Percentiles rank a stretch among this genome's conserved stretches.
Conservation (phyloP, 2,888 invertebrate species). For the Amphipoea lucens region DNA sequence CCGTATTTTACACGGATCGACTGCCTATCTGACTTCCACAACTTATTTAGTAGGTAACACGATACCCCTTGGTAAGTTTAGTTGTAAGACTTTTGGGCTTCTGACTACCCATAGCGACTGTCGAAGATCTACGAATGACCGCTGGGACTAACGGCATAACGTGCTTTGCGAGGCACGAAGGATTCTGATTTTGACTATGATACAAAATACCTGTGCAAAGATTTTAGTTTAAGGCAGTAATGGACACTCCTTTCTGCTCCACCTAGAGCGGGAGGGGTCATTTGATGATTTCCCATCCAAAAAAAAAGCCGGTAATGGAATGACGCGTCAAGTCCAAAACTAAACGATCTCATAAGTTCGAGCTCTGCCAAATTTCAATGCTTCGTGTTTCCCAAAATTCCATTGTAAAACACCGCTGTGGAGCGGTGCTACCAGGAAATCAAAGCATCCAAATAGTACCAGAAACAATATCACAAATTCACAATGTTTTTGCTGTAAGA, state of each 20-base stretch:
- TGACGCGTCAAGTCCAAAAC: not conserved
- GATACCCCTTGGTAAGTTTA: not conserved
- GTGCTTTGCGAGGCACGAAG: not conserved
- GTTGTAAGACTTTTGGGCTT: not conserved
- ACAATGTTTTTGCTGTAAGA: conserved; percentile 51
- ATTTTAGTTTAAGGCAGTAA: not conserved
- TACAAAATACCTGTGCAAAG: not conserved
- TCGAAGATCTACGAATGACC: not conserved
- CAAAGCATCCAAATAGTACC: conserved; percentile 4
- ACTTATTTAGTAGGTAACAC: too few species aligned
- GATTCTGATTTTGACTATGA: not conserved
- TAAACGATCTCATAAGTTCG: not conserved
- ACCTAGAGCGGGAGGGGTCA: too few species aligned
- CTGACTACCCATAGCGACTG: not conserved
- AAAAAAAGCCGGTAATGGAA: not conserved
- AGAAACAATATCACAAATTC: conserved; percentile 30
- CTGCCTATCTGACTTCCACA: too few species aligned
- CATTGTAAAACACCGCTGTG: not conserved
- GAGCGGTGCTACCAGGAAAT: not conserved
- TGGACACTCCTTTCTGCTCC: not conserved
- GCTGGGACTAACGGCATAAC: not conserved
- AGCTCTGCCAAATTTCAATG: not conserved
- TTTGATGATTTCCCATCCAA: too few species aligned
- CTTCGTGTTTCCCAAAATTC: not conserved
- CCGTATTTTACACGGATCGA: too few species aligned